Base-by-base conservation (phyloP, 2,113 vertebrate species). In the Lepidiolamprologus cunningtoni region DNA sequence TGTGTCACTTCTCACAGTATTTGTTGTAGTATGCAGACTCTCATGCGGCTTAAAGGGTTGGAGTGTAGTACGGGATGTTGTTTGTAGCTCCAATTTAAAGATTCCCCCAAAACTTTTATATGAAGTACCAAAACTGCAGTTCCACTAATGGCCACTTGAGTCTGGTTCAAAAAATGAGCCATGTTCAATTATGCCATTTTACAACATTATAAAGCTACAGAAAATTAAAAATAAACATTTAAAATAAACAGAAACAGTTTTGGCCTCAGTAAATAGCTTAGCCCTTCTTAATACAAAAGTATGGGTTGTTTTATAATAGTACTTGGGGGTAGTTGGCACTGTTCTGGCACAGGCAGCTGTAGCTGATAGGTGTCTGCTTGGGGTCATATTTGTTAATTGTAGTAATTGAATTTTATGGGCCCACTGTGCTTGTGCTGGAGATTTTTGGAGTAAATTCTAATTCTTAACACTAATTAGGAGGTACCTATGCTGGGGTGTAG, bases 31-130 rank as follows among this genome's bases (percentile, higher is more conserved):
- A 42, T 73, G 37, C 21, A 73, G 40, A 73, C 37, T 26, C 40
- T 45, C 14, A 3, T 45, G 40, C 8, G 6, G 12, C 37, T 42
- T 42, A 40, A 13, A 26, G 13, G 66, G n/a, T 42, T 0, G 0
- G 63, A 8, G n/a, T 68, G 35, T 71, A 42, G 35, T 40, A 40
- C n/a, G 2, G 63, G 35, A 71, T 71, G 35, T 40, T 23, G 7
- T 42, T 40, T 71, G 63, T 71, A 40, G 33, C n/a, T 71, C 19
- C 19, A 37, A 37, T 66, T 68, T 40, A 68, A 68, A 68, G 35
- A 40, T 40, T 21, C 7, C 19, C 0, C 35, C 4, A 68, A 68
- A 68, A 40, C 19, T 8, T 12, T 68, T 1, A 42, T 4, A 71
- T 71, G 5, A 26, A 11, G 6, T 42, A 28, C 9, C 9, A 76